Base-by-base conservation (phyloP, 1,140 invertebrate species). In the Drosophila ohnishii region DNA sequence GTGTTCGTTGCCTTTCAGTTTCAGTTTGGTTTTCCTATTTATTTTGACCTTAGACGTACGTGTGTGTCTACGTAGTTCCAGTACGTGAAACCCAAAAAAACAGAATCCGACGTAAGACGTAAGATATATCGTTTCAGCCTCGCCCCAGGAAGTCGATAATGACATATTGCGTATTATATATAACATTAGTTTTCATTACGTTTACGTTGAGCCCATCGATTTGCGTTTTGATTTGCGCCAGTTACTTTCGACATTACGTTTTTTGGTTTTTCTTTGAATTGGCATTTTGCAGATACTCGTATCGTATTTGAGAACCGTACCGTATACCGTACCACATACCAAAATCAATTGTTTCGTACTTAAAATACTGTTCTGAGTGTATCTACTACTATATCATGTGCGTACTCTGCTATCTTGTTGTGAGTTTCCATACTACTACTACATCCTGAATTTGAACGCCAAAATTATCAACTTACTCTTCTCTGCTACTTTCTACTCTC, bases 331-430 rank as follows among this genome's bases (percentile, higher is more conserved):
- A 78, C 63, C 78, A 65, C 44, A 67, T 78, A 48, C 70, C 75
- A 66, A 76, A 71, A 72, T 42, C 71, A 85, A 71, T 69, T 86
- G 62, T 85, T 87, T 79, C 63, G 79, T 86, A 86, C 67, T 72
- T 79, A 73, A 76, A 81, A 65, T 74, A 87, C 75, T 83, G 66
- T 79, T 87, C 75, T 86, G 80, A 87, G 83, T 86, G 83, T 86
- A 86, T 87, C 73, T 76, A 76, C 73, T 76, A 76, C 73, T 75
- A 74, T 75, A 75, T 57, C 72, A 71, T 83, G 80, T 84, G 80
- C 80, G 81, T 83, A 83, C 80, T 84, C 71, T 79, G 69, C 84
- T 86, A 87, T 86, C 67, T 87, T 87, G 83, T 87, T 86, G 83
- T 86, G 69, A 86, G 65, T 86, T 83, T 82, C 71, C 71, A 75